These are phyloP conservation scores for Sebastes matsubarae DNA, from an alignment of 2,797 vertebrate species.

Conservation along the genomic window DNA sequence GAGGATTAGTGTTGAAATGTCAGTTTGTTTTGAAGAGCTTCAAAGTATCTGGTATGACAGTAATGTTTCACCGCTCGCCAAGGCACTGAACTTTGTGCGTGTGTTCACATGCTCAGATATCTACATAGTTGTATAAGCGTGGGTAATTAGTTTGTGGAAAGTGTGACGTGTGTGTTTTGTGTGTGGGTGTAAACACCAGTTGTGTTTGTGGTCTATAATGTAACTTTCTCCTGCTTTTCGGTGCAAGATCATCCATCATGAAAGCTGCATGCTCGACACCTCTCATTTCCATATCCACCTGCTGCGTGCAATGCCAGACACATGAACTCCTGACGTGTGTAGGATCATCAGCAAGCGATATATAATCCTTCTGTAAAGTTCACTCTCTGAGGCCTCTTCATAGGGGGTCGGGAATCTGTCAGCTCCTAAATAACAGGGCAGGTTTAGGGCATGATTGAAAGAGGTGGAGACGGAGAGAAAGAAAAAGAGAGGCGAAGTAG, in stretches of 20 bases:
- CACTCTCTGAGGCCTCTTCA: conserved; percentile 12
- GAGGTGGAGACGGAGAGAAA: background rate
- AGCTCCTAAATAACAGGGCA: conserved; percentile 38
- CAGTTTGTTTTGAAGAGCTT: conserved; percentile 48
- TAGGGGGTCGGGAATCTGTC: conserved; percentile 42
- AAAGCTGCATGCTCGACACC: conserved; percentile 9
- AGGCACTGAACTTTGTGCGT: background rate
- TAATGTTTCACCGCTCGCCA: conserved; percentile 40
- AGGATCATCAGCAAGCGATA: background rate
- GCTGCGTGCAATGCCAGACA: background rate
- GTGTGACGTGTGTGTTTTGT: background rate
- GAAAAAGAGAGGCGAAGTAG: background rate
- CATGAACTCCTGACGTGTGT: background rate
- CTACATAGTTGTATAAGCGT: background rate
- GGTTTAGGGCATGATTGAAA: background rate
- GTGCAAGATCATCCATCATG: conserved; percentile 13
- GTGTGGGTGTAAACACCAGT: background rate
- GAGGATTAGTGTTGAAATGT: conserved; percentile 28
- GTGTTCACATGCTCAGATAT: conserved; percentile 8
- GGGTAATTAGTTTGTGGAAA: background rate
- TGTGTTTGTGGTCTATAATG: background rate
- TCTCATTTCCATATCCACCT: conserved; percentile 12
- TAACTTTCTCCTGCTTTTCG: background rate
- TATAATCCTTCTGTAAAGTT: background rate
- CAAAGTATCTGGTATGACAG: conserved; percentile 55